Base-by-base conservation (phyloP, 2,797 vertebrate genomes). In the Leptatherina wallacei region DNA sequence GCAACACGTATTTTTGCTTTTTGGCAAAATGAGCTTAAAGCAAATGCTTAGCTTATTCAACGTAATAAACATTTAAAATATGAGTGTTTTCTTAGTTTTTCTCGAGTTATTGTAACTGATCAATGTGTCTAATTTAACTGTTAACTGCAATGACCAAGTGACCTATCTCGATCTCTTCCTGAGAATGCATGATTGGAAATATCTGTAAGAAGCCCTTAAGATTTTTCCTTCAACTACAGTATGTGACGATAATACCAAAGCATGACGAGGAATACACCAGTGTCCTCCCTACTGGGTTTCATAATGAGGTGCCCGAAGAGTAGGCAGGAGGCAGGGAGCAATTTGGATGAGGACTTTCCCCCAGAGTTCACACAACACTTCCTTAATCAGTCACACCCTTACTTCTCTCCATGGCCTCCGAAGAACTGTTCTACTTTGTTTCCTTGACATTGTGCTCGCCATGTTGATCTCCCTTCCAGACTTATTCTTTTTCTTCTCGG, bases 231-330 rank as follows among this genome's bases (percentile, higher is more conserved):
- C 33, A 54, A 58, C 47, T 9, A 29, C 2, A 20, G 18, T n/a
- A 11, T 75, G 32, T 55, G 51, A 49, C 0, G 59, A 68, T 75
- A 59, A 66, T 16, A 56, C 67, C 32, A 22, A n/a, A 22, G 61
- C 32, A 14, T 81, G 73, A 79, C 27, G 9, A 71, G 62, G 58
- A 84, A 78, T 71, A 84, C 73, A 84, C 63, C 63, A n/a, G 38
- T 8, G 6, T 5, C 51, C 67, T 90, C 85, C 88, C 89, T 72
- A 14, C 69, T 78, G 87, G 65, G n/a, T 60, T 88, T 86, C 61
- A 64, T 90, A 89, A 92, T 89, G 90, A 92, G 86, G 84, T 70
- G 84, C 76, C 89, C 78, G 85, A 80, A 82, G 89, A 87, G 51
- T 71, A 82, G 86, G 69, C 77, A 74, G 81, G 77, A 87, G 80